Evolutionary conservation across 2,888 invertebrate genomes (phyloP).

Genomic region (Rutpela maculata): DNA sequence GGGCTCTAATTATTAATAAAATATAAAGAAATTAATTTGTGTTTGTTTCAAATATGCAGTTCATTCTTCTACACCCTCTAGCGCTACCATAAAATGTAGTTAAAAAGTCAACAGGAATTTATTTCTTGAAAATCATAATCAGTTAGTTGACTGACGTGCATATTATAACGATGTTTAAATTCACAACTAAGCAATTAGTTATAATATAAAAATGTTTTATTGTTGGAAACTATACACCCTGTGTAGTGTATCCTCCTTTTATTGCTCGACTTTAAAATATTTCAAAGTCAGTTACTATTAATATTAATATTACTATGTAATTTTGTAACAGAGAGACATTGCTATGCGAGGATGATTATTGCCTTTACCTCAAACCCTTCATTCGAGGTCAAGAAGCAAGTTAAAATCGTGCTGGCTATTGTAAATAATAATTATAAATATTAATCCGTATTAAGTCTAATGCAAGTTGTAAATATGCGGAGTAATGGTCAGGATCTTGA

Average conservation of each 20-base stretch:
- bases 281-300: background rate
- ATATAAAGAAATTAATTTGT: too few species aligned
- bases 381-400: slow-evolving; percentile 22
- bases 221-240: background rate
- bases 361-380: slow-evolving; percentile 25
- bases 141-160: too few species aligned
- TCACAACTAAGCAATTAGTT: too few species aligned
- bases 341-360: slow-evolving; percentile 23
- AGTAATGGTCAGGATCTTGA: background rate
- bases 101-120: too few species aligned
- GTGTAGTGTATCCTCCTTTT: background rate
- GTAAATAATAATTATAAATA: slow-evolving; percentile 11
- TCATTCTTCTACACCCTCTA: too few species aligned
- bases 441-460: slow-evolving; percentile 7
- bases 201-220: background rate
- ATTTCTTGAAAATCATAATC: too few species aligned
- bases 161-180: too few species aligned
- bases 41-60: too few species aligned
- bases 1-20: too few species aligned
- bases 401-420: slow-evolving; percentile 13
- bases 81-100: too few species aligned
- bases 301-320: background rate
- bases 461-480: background rate
- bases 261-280: background rate
- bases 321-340: slow-evolving; percentile 14